A percentile compares a stretch with the other conserved stretches of the same genome.
These are phyloP conservation scores for Chalcis sispes DNA, from an alignment of 2,888 invertebrate species.

Conservation along the genomic window DNA sequence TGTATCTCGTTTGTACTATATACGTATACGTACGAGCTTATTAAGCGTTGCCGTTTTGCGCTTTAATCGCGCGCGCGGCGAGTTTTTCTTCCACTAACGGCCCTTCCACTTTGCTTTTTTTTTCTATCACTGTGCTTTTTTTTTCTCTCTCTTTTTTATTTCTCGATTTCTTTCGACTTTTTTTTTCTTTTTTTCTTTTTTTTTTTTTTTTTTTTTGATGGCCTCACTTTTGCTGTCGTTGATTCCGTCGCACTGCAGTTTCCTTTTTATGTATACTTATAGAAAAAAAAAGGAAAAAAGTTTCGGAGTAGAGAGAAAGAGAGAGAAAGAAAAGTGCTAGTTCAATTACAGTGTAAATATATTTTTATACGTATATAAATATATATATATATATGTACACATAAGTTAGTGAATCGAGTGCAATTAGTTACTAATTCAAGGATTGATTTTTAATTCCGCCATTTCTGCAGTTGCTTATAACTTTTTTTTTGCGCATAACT, in stretches of 20 bases:
- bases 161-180: neutral
- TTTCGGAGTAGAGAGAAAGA: neutral
- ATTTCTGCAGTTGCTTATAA: too few species aligned
- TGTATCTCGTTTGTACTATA: neutral
- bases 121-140: neutral
- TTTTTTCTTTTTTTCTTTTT: too few species aligned
- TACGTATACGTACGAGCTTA: constrained; percentile 3
- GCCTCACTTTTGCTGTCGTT: neutral
- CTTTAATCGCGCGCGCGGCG: neutral
- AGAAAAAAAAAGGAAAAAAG: too few species aligned
- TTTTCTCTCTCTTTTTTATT: neutral
- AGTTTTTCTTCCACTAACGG: too few species aligned
- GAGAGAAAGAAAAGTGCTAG: neutral
- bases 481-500: too few species aligned
- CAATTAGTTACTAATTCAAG: constrained; percentile 52
- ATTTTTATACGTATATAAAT: too few species aligned
- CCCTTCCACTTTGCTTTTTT: too few species aligned
- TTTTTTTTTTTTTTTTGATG: constrained; percentile 4
- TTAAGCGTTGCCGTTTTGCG: constrained; percentile 17
- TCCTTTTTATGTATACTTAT: neutral
- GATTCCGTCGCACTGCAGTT: neutral
- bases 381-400: constrained; percentile 15
- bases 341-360: too few species aligned
- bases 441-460: constrained; percentile 54
- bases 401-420: constrained; percentile 18